Base-by-base conservation (phyloP, 2,888 invertebrate species). In the Prostheceraeus crozeri region DNA sequence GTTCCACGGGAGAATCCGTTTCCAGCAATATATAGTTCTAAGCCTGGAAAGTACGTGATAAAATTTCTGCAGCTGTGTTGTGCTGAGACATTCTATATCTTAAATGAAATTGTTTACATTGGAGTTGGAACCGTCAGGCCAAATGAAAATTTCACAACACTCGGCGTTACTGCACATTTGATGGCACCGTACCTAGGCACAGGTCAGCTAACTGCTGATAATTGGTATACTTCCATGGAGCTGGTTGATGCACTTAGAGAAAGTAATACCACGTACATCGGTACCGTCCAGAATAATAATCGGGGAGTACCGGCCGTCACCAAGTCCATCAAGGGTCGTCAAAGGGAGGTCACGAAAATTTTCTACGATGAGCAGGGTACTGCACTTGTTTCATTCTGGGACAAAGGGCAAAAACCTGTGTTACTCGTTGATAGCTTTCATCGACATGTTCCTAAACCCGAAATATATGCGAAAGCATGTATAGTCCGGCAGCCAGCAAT, bases 91-190 rank as follows among this genome's bases (percentile, higher is more conserved):
- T n/a, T n/a, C n/a, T n/a, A n/a, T n/a, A n/a, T n/a, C n/a, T n/a
- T n/a, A n/a, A n/a, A n/a, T n/a, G n/a, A n/a, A n/a, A 19, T 48
- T 19, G 48, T 48, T 10, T 48, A 48, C 48, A 48, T 23, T 48
- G 48, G 48, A 8, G 19, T 10, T 10, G 48, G 48, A 19, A 48
- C 23, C 11, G 28, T 48, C 11, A 23, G 8, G 8, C 48, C 48
- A 48, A 23, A 23, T 48, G 23, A 48, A 48, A 10, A 48, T 48
- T 11, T 48, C 25, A 48, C 48, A 14, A 23, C 48, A 11, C 25
- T 25, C 25, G 14, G 6, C 11, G 48, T 48, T 14, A 14, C 48
- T 19, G 28, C 28, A 30, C 48, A 48, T 48, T 30, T 48, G 8
- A 48, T 48, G 48, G n/a, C 25, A 23, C 23, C 48, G 8, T 48